phyloP scores from a whole-genome alignment of 2,113 vertebrate genomes.

The Rhipidura dahli region DNA sequence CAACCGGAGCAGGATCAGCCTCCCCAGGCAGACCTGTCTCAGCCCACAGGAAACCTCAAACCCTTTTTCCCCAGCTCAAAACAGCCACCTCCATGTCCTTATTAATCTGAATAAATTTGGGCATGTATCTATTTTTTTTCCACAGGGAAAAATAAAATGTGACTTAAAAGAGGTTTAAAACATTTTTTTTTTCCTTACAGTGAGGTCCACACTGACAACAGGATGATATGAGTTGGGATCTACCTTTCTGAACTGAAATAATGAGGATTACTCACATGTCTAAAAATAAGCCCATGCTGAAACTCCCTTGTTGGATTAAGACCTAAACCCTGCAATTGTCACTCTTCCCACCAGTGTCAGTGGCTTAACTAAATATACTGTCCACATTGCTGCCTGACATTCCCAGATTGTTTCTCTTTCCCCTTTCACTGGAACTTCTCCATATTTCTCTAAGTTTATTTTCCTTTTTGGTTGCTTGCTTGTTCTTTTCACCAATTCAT shows the following conservation, averaged over 20 bases:
- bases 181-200: neutral
- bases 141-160: neutral
- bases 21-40: neutral
- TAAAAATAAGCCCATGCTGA: neutral
- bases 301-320: constrained; percentile 17
- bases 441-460: neutral
- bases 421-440: neutral
- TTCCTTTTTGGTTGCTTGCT: neutral
- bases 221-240: neutral
- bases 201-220: neutral
- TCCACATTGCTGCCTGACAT: neutral
- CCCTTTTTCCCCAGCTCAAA: neutral
- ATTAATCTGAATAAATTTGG: neutral
- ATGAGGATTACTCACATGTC: neutral
- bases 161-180: neutral
- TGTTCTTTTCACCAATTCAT: neutral
- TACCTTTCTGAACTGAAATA: neutral
- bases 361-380: neutral
- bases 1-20: neutral
- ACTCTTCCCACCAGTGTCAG: neutral
- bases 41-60: neutral
- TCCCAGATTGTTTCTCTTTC: constrained; percentile 19
- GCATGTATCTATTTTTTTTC: neutral
- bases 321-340: constrained; percentile 22
- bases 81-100: neutral